These are phyloP conservation scores for Caenorhabditis zanzibari DNA, from an alignment of 2,888 invertebrate species.

Conservation along the genomic window DNA sequence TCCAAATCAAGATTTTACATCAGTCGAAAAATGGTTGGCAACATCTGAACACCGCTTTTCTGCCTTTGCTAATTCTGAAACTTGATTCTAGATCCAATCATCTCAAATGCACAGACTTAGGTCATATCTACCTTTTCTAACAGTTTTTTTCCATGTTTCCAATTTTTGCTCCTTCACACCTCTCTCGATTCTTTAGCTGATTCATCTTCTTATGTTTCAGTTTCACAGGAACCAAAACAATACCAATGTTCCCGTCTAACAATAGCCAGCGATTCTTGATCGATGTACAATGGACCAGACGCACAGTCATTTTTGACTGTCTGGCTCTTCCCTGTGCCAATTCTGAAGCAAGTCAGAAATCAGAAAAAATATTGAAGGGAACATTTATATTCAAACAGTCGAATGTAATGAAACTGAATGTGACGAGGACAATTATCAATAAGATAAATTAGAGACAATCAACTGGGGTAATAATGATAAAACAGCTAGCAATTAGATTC, in stretches of 20 bases:
- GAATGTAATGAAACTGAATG: not conserved
- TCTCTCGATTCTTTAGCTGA: conserved; percentile 7
- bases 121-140: not conserved
- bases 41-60: too few species aligned
- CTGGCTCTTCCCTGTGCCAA: not conserved
- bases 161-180: not conserved
- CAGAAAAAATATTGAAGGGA: not conserved
- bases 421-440: not conserved
- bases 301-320: conserved; percentile 25
- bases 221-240: conserved; percentile 16
- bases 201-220: conserved; percentile 9
- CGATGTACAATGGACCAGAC: conserved; percentile 38
- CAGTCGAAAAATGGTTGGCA: too few species aligned
- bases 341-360: not conserved
- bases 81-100: too few species aligned
- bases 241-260: not conserved
- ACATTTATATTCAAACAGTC: conserved; percentile 43
- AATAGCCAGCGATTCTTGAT: conserved; percentile 17
- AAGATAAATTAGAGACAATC: conserved; percentile 14
- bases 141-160: not conserved
- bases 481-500: conserved; percentile 1
- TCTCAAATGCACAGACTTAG: too few species aligned
- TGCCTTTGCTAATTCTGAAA: too few species aligned
- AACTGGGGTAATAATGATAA: conserved; percentile 2
- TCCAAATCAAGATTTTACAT: too few species aligned